Conservation (phyloP, 2,888 invertebrate genomes). For the Agriopis aurantiaria region DNA sequence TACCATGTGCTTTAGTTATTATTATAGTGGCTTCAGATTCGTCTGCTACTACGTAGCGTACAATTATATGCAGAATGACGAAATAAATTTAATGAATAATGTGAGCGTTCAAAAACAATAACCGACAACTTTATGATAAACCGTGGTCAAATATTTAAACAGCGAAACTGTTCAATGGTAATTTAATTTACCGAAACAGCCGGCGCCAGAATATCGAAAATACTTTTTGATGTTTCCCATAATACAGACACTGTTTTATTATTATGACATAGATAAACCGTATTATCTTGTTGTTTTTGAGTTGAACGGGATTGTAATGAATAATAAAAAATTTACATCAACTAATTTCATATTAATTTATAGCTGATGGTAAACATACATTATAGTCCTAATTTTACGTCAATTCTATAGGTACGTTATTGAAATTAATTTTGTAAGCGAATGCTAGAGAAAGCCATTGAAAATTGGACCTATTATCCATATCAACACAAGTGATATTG, state of each 20-base stretch:
- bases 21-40: too few relatives aligned
- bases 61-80: slow-evolving; percentile 8
- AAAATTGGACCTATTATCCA: not conserved
- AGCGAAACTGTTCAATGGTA: slow-evolving; percentile 29
- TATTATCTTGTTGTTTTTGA: slow-evolving; percentile 35
- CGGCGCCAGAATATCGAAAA: slow-evolving; percentile 35
- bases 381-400: slow-evolving; percentile 33
- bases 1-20: too few relatives aligned
- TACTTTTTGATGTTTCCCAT: slow-evolving; percentile 33
- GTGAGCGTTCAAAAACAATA: slow-evolving; percentile 30
- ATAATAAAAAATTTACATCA: slow-evolving; percentile 33
- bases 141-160: slow-evolving; percentile 36
- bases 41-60: too few relatives aligned
- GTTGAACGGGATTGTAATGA: slow-evolving; percentile 33
- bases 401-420: slow-evolving; percentile 16
- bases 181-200: slow-evolving; percentile 33
- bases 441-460: not conserved
- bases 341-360: slow-evolving; percentile 37
- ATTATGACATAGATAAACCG: slow-evolving; percentile 37
- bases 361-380: slow-evolving; percentile 21
- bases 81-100: slow-evolving; percentile 17
- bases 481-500: too few relatives aligned
- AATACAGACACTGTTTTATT: slow-evolving; percentile 33
- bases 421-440: slow-evolving; percentile 3
- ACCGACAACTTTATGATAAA: slow-evolving; percentile 32